Evolutionary conservation across 2,888 invertebrate species (phyloP).

Genomic region (Philereme vetulata): DNA sequence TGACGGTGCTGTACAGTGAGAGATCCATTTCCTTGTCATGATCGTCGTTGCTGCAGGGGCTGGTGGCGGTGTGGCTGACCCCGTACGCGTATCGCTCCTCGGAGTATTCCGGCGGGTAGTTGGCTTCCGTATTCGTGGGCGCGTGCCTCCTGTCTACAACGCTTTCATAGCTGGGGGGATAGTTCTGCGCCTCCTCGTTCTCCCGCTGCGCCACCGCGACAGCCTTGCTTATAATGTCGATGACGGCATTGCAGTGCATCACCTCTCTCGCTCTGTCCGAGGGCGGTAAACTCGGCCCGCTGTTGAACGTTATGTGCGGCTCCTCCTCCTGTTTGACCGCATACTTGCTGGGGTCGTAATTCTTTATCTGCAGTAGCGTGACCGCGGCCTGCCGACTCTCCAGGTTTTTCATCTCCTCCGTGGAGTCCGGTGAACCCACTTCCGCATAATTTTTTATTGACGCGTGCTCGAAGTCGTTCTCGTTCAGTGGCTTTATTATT

Average conservation of each 20-base stretch:
- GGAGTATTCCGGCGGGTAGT: slow-evolving; percentile 64
- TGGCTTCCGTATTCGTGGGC: slow-evolving; percentile 43
- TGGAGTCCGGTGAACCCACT: slow-evolving; percentile 78
- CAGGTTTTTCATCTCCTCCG: slow-evolving; percentile 80
- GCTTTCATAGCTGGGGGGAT: slow-evolving; percentile 62
- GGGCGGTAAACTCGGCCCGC: slow-evolving; percentile 82
- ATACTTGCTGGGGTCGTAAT: slow-evolving; percentile 79
- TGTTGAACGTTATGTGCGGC: slow-evolving; percentile 84
- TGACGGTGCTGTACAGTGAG: slow-evolving; percentile 70
- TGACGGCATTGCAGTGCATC: slow-evolving; percentile 80
- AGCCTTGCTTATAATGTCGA: slow-evolving; percentile 80
- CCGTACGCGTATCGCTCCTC: slow-evolving; percentile 70
- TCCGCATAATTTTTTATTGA: slow-evolving; percentile 71
- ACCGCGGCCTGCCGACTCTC: slow-evolving; percentile 81
- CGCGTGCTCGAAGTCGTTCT: slow-evolving; percentile 62
- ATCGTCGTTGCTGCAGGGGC: slow-evolving; percentile 69
- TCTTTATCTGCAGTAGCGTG: slow-evolving; percentile 79
- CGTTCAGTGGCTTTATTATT: slow-evolving; percentile 78
- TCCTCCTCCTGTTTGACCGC: slow-evolving; percentile 72
- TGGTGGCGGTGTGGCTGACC: slow-evolving; percentile 57
- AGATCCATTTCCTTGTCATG: slow-evolving; percentile 80
- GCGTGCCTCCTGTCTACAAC: slow-evolving; percentile 65
- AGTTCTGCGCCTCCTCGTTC: slow-evolving; percentile 74
- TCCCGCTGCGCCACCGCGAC: slow-evolving; percentile 80
- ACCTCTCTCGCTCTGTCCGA: slow-evolving; percentile 81